Base-by-base conservation (phyloP, 2,888 invertebrate genomes). In the Herminia tarsipennalis region DNA sequence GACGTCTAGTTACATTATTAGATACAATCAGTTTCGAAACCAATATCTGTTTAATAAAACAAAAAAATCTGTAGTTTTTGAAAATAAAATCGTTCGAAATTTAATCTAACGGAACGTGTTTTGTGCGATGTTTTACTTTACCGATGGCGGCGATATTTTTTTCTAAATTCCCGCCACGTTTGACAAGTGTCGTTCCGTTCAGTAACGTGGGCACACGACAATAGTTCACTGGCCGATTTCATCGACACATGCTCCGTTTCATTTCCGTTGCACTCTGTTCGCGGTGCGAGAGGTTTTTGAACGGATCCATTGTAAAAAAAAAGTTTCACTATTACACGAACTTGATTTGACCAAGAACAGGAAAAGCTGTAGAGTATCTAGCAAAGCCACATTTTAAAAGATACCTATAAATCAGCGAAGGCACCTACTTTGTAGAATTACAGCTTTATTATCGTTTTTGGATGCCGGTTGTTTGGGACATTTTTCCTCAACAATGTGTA, bases 261-360 rank as follows among this genome's bases (percentile, higher is more conserved):
- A 89, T 89, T 89, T 89, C 89, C 88, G 76, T 57, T 81, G 86
- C 83, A 80, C 86, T 81, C 80, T 73, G 81, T 76, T 68, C 77
- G 75, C 69, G 71, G 60, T 58, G 70, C 63, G 75, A 73, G 74
- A 72, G 79, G 78, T 83, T 86, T 88, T 84, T 82, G 73, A 80
- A 78, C 76, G 59, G 69, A 70, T 48, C 76, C 78, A 77, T 80
- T 81, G 78, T 75, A 74, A 83, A 87, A 86, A 85, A 83, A 88
- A 87, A 83, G 80, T 87, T 83, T 81, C 85, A 88, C 87, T 88
- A 88, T 88, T 88, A 84, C 83, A 76, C 82, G 81, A 86, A 86
- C 87, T 88, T 88, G 83, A 88, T 88, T 88, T 88, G 86, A 76
- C 76, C 75, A 77, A 63, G 80, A 70, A 78, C 70, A 75, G 35